Evolutionary conservation across 2,797 vertebrate species (phyloP), one percentile per base, ranked within the genome.

Genomic region (Pogonophryne albipinna): DNA sequence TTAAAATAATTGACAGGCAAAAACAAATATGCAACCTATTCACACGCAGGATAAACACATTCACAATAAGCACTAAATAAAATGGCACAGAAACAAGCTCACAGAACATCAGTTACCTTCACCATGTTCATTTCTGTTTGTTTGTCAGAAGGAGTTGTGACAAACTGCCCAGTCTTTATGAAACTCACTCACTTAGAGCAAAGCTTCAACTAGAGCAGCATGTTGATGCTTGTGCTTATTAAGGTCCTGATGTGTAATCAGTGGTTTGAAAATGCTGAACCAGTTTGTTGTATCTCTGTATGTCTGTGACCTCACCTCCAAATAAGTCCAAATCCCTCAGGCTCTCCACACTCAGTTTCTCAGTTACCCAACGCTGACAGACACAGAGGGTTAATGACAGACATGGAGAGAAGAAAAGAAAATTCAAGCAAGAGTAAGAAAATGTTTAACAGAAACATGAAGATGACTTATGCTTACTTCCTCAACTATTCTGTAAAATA

Each of bases 271-370:
- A 59, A 73, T 50, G 19, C 50, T 59, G 23, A 76, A 47, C 46
- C 4, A 20, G 84, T 65, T 74, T 7, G 41, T 9, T 65, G 38
- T 23, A 58, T 76, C 50, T 50, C 2, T 6, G 19, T 74, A 74
- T 65, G 50, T 44, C 1, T 80, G 62, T 50, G 42, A 76, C 80
- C 97, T 97, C 94, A 99, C 98, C 98, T 96, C 97, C 97, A 83
- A 99, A 99, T 73, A 99, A 95, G 90, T 99, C 98, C 84, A 99
- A 96, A 92, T 99, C 98, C 93, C 97, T 97, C 90, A 99, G 95
- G 88, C 98, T 98, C 95, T 99, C 98, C 96, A 99, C 97, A 93
- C 98, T 99, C 95, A 99, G 95, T 93, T 98, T 99, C 92, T 99
- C 98, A 85, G 98, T 96, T 89, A 99, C 97, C 98, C 98, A 99